These are phyloP conservation scores for Rhinolophus ferrumequinum DNA, from an alignment of 2,113 vertebrate genomes.

Conservation along the genomic window DNA sequence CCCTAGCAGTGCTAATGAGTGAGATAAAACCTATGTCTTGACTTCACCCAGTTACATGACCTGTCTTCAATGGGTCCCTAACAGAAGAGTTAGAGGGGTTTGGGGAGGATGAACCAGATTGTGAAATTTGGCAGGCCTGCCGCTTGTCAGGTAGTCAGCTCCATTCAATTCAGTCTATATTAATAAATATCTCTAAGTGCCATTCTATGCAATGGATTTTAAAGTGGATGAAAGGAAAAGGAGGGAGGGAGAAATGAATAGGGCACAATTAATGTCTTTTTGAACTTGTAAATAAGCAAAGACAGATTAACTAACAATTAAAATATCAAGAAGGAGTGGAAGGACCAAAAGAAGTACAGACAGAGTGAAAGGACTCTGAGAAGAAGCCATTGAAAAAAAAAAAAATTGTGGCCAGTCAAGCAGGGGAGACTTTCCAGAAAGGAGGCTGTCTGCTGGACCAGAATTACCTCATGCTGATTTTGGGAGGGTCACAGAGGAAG, in stretches of 20 bases:
- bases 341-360: too few species aligned
- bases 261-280: neutral
- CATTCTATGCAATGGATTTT: neutral
- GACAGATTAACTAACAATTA: neutral
- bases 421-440: neutral
- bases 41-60: accelerated
- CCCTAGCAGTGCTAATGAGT: neutral
- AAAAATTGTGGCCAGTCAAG: too few species aligned
- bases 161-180: neutral
- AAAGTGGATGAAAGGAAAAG: neutral
- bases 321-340: too few species aligned
- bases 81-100: neutral
- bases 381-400: neutral
- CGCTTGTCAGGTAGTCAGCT: neutral
- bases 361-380: neutral
- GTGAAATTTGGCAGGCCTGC: neutral
- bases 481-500: neutral
- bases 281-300: neutral
- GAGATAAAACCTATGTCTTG: neutral
- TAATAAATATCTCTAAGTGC: neutral
- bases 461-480: neutral
- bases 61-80: neutral
- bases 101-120: neutral
- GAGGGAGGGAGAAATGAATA: neutral
- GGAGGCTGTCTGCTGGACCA: neutral